Evolutionary conservation across 1,140 invertebrate genomes (phyloP), one percentile per base, ranked within the genome.

Genomic region (Tetramorium alpestre): DNA sequence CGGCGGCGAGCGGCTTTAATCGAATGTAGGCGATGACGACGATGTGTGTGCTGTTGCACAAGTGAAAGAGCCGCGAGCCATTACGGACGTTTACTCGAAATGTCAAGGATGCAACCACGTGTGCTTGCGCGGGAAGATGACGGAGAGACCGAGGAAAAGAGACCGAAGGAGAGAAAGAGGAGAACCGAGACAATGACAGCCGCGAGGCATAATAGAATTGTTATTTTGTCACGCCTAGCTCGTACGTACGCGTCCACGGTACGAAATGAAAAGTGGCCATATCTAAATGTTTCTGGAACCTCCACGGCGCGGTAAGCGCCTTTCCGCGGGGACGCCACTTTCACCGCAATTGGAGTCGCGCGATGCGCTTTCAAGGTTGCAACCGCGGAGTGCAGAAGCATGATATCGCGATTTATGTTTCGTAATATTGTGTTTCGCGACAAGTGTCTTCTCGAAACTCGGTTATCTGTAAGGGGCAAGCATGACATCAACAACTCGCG

Each of bases 61-160:
- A 94, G 94, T 92, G 94, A 94, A 94, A 95, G 93, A 94, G 91
- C 72, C 81, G 54, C 22, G 67, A 62, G 76, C 64, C 60, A 38
- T 67, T 70, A 62, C 87, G 86, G 84, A 90, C 90, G 87, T 89
- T 90, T 91, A 91, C 87, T 93, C 88, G 87, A 95, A 95, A 95
- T 94, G 94, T 95, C 94, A 95, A 94, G 94, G 94, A 94, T 95
- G 92, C 91, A 91, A 93, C 91, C 85, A 89, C 88, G 91, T 81
- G 65, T 69, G 65, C 11, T 47, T 47, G 87, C 72, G 80, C 67
- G 84, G 75, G 67, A 80, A 80, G 62, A 13, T 0, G 58, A 28
- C 54, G 16, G 16, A 25, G 65, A 70, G 58, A 47, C 13, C 49
- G 44, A 67, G 18, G 41, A 18, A 60, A 16, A 22, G n/a, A 56